phyloP scores from a whole-genome alignment of 2,797 vertebrate species.

The Fistularia commersonii region DNA sequence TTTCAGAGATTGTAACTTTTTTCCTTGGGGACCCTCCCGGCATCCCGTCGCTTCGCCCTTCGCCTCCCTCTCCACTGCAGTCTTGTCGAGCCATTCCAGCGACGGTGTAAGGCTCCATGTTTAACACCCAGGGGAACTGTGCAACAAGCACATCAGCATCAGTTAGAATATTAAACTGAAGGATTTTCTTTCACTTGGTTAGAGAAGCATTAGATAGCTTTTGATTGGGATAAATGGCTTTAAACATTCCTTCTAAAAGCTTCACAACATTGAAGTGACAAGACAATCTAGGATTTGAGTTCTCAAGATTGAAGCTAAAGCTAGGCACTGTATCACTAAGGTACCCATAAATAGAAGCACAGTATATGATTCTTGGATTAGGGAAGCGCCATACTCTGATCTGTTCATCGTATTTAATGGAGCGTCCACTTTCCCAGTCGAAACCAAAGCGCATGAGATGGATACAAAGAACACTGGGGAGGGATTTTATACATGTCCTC shows the following conservation, averaged over 20 bases:
- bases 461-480: slow-evolving; percentile 93
- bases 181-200: no score
- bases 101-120: slow-evolving; percentile 99
- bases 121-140: slow-evolving; percentile 97
- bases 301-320: neutral
- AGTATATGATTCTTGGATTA: neutral
- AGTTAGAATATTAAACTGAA: neutral
- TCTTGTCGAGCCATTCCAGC: slow-evolving; percentile 98
- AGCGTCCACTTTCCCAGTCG: slow-evolving; percentile 97
- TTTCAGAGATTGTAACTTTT: slow-evolving; percentile 97
- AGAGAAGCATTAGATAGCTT: no score
- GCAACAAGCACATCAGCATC: neutral
- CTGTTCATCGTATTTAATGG: slow-evolving; percentile 98
- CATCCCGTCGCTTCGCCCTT: slow-evolving; percentile 80
- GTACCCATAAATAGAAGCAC: no score
- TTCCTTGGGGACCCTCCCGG: slow-evolving; percentile 91
- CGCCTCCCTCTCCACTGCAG: slow-evolving; percentile 86
- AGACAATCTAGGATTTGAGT: neutral
- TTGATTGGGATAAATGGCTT: no score
- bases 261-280: neutral
- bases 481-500: slow-evolving; percentile 94
- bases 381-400: slow-evolving; percentile 80
- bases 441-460: slow-evolving; percentile 99
- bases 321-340: neutral
- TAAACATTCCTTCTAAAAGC: no score